Conservation (phyloP, 2,888 invertebrate genomes). For the Leptinotarsa peninsularis region DNA sequence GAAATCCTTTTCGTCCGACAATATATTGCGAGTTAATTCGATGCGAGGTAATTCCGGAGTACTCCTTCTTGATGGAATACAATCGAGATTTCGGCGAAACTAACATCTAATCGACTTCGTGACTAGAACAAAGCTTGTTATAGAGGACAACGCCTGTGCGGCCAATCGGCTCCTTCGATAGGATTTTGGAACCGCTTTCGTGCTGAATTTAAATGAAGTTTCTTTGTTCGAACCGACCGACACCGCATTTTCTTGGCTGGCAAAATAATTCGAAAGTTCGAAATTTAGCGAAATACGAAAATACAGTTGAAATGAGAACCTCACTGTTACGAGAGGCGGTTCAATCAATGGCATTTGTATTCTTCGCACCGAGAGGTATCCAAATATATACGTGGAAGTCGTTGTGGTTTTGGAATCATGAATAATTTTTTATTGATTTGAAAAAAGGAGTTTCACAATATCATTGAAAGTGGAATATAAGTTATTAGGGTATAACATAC, state of each 20-base stretch:
- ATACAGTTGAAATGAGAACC: too few relatives aligned
- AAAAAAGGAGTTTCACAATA: too few relatives aligned
- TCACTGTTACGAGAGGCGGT: too few relatives aligned
- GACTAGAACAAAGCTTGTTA: conserved; percentile 6
- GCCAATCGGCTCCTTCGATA: conserved; percentile 2
- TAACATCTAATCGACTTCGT: conserved; percentile 17
- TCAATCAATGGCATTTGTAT: too few relatives aligned
- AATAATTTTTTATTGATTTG: too few relatives aligned
- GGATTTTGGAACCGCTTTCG: conserved; percentile 13
- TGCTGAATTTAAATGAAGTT: conserved; percentile 11
- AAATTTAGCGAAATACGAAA: neutral
- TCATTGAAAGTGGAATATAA: too few relatives aligned
- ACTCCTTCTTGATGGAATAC: neutral
- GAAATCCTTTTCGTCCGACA: neutral
- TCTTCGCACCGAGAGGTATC: too few relatives aligned
- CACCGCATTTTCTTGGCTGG: neutral
- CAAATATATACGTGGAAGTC: too few relatives aligned
- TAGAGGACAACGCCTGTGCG: neutral
- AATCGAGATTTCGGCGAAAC: neutral
- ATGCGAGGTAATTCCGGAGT: neutral
- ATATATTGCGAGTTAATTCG: neutral
- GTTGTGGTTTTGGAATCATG: too few relatives aligned
- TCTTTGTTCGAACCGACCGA: neutral
- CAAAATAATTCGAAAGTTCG: neutral
- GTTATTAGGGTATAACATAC: too few relatives aligned